Evolutionary conservation across 1,140 invertebrate species (phyloP), one percentile per base, ranked within the genome.

Genomic region (Nebria ingens): DNA sequence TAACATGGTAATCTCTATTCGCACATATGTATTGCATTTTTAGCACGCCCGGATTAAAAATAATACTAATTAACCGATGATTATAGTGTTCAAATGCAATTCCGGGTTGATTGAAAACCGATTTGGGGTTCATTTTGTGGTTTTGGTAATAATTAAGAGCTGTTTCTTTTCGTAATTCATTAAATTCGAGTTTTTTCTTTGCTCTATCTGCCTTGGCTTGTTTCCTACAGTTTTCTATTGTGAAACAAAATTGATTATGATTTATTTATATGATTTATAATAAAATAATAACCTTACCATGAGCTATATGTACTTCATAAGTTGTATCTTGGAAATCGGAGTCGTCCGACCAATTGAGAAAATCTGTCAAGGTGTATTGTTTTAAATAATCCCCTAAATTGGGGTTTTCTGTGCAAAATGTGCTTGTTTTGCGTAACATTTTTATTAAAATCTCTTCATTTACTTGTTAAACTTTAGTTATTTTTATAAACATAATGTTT

Each of bases 291-390:
- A 11, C 4, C 40, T 9, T 9, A 45, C 40, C 40, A 17, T 45
- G 17, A 12, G 9, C 6, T 45, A 45, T 4, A 17, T 45, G 9
- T 12, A 17, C 17, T 45, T 45, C 40, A 17, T 45, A 45, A 17
- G 9, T 11, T 45, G 40, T 45, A 45, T 45, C 40, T 45, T 45
- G 9, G 17, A 45, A 45, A 45, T 45, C 40, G 3, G 40, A 45
- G 4, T 45, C 40, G 17, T 45, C 40, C 15, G 40, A 45, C 17
- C 9, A 3, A 45, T 45, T 45, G 4, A 4, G 6, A 12, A 45
- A 4, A 45, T 45, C 6, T 45, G 40, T 11, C 17, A 45, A 4
- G 4, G 4, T 4, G 17, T 45, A 45, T 45, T 45, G 40, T 11
- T 3, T 3, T 17, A 45, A 45, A 17, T 45, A 45, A 12, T 6